Base-by-base conservation (phyloP, 2,888 invertebrate species). In the Ophonus ardosiacus region DNA sequence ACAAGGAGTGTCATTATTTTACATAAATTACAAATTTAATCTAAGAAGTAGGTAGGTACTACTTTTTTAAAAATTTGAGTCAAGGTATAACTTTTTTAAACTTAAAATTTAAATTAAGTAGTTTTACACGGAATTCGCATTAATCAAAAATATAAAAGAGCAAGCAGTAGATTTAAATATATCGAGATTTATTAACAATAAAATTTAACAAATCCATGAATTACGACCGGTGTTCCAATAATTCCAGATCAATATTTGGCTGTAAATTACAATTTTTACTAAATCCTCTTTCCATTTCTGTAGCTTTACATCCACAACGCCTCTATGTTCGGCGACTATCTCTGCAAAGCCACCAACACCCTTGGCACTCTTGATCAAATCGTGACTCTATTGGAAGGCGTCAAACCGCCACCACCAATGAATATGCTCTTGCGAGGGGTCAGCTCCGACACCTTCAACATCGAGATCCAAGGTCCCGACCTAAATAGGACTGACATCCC, bases 331-430 rank as follows among this genome's bases (percentile, higher is more conserved):
- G 93, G 92, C 21, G 92, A 91, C 79, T 94, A 94, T 89, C 91
- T 91, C 78, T 94, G 94, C 88, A 91, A 90, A 65, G 93, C 93
- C 0, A 89, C 90, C 85, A 94, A 94, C 88, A 89, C 89, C 68
- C 88, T 92, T 86, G 94, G 94, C 17, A 90, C 89, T 68, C 89
- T 93, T 74, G 92, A 93, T 86, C 91, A 92, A 17, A 89, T 90
- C 15, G 92, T 93, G 81, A 90, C 89, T 0, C 89, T 94, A 71
- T 91, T 92, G 76, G 90, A 92, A 87, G 94, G 94, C 15, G 90
- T 90, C 0, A 93, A 93, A 87, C 94, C 94, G 0, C 90, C 92
- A 3, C 90, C 92, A 0, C 94, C 94, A 6, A 86, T 87, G 18
- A 86, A 86, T 40, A 85, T 91, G 10, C 87, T 89, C 57, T 81